A percentile compares a stretch with the other conserved stretches of the same genome.
Evolutionary conservation across 2,113 vertebrate genomes (phyloP).

Genomic region (Mustela lutreola): DNA sequence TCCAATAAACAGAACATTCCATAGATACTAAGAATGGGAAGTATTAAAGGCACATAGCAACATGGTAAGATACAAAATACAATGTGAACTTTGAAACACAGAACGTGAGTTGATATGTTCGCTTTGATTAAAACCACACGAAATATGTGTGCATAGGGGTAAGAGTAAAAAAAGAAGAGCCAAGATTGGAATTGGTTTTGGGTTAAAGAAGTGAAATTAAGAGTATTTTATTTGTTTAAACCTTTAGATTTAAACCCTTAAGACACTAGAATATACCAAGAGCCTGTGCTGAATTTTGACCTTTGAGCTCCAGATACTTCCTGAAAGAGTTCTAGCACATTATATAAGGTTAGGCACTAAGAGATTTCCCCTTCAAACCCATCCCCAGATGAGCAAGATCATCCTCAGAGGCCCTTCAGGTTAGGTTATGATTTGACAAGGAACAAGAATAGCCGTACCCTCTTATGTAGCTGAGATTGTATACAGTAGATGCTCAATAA

Average conservation of each 20-base stretch:
- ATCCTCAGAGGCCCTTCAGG: not conserved
- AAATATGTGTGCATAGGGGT: not conserved
- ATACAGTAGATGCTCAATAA: not conserved
- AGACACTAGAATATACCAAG: not conserved
- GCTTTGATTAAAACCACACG: not conserved
- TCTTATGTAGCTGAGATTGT: not conserved
- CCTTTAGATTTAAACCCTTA: not conserved
- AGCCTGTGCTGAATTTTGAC: not conserved
- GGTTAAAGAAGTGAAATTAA: not conserved
- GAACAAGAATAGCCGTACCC: not conserved
- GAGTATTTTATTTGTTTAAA: not conserved
- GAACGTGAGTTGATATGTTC: not conserved
- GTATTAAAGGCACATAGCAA: not conserved
- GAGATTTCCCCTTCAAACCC: not conserved
- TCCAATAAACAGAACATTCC: not conserved
- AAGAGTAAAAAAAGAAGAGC: not conserved
- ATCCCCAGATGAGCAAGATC: not conserved
- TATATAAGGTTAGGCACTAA: too few species aligned
- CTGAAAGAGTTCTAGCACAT: not conserved
- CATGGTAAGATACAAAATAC: not conserved
- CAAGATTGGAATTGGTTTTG: not conserved
- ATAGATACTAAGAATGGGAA: not conserved
- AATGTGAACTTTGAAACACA: not conserved
- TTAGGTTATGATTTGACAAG: not conserved
- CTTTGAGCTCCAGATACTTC: not conserved